These are phyloP conservation scores for Gerris lacustris DNA, from an alignment of 2,888 invertebrate genomes.

Conservation along the genomic window DNA sequence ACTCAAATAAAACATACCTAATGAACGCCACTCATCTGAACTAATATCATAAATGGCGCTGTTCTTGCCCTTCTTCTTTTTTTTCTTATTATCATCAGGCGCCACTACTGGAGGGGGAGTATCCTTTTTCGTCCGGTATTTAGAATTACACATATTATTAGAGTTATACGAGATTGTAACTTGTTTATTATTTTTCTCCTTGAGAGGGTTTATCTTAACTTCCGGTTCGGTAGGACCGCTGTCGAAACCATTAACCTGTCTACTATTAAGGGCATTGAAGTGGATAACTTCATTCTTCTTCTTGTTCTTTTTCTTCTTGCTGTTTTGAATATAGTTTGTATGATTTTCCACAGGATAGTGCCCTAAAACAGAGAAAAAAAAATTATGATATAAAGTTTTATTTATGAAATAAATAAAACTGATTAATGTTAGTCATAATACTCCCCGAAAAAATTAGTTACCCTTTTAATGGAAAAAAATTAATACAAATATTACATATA, in stretches of 20 bases:
- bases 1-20: not conserved
- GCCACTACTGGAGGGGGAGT: not conserved
- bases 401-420: not conserved
- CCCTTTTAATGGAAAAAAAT: too few relatives aligned
- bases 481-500: too few relatives aligned
- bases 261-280: not conserved
- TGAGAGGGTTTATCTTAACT: not conserved
- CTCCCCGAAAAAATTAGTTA: too few relatives aligned
- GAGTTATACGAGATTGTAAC: not conserved
- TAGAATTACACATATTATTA: not conserved
- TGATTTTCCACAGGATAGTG: not conserved
- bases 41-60: conserved; percentile 16
- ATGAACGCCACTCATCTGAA: conserved; percentile 22
- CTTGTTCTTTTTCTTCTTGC: not conserved
- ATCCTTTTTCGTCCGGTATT: conserved; percentile 6
- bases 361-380: not conserved
- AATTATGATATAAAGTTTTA: not conserved
- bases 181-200: not conserved
- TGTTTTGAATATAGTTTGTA: not conserved
- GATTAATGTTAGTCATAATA: not conserved
- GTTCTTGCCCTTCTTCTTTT: conserved; percentile 22
- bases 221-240: not conserved
- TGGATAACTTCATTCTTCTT: not conserved
- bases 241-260: not conserved
- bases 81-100: conserved; percentile 20